Evolutionary conservation across 2,113 vertebrate species (phyloP), one percentile per base, ranked within the genome.

Genomic region (Larimichthys polyactis): DNA sequence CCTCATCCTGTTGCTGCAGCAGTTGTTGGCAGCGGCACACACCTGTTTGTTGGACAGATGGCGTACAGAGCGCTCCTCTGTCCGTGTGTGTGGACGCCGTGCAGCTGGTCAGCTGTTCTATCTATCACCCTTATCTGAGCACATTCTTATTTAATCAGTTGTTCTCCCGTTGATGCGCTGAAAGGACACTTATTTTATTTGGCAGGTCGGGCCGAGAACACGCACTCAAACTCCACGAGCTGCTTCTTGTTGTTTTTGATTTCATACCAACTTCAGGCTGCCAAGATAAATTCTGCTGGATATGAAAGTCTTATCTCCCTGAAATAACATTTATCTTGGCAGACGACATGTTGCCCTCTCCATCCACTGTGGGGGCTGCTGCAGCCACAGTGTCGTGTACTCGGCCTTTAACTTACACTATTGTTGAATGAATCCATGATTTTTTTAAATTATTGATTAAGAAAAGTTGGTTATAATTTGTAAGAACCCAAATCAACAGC

Each of bases 1-100:
- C 1, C 62, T 71, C 27, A 1, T 48, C 48, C 49, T 75, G 51
- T 78, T 77, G 76, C 51, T 44, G 77, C 79, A 32, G 72, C 85
- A 82, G 85, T 82, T 87, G 85, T 52, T 3, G 22, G 29, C 46
- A 48, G 69, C 70, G 32, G n/a, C 51, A 79, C 84, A 89, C 82
- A 82, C 82, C 88, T 91, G 85, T 89, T 71, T 63, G 59, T 58
- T 1, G 11, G 5, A 77, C 90, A 92, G 90, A 86, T 86, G 83
- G 90, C 32, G 5, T 3, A 55, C 76, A 83, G 68, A 62, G 79
- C 12, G 73, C 55, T 86, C 72, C 17, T 78, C 51, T 78, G 62
- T 79, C 2, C 58, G 32, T 51, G 60, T 46, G 75, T 86, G 60
- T 76, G 65, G 17, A 60, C 44, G 19, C 54, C 0, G 48, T 63